Percentiles rank a stretch among this genome's conserved stretches.
Evolutionary conservation across 2,888 invertebrate genomes (phyloP).

Genomic region (Ochropleura leucogaster): DNA sequence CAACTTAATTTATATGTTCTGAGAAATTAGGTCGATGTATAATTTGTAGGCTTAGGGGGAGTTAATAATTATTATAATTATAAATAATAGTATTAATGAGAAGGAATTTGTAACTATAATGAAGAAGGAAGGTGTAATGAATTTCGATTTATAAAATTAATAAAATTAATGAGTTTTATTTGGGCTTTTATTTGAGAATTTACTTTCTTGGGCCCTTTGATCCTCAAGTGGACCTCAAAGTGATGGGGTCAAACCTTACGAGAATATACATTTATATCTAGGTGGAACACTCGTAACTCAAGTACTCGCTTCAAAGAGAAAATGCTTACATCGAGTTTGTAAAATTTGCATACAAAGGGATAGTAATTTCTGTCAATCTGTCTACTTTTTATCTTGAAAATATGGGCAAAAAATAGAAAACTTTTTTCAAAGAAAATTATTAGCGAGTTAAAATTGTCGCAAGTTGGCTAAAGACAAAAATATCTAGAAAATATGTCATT

Average conservation of each 20-base stretch:
- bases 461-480: neutral
- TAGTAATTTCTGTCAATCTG: constrained; percentile 44
- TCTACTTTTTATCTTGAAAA: constrained; percentile 22
- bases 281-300: constrained; percentile 57
- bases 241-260: constrained; percentile 53
- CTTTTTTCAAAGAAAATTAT: neutral
- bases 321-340: constrained; percentile 56
- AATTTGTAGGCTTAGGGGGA: constrained; percentile 84
- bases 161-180: constrained; percentile 90
- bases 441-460: neutral
- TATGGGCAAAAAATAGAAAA: constrained; percentile 1
- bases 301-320: constrained; percentile 62
- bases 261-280: constrained; percentile 57
- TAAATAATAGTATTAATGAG: constrained; percentile 84
- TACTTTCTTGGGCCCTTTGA: constrained; percentile 58
- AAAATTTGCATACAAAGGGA: constrained; percentile 60
- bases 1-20: constrained; percentile 85
- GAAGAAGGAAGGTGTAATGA: constrained; percentile 87
- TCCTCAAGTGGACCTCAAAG: constrained; percentile 56
- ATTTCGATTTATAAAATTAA: constrained; percentile 90
- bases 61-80: constrained; percentile 82
- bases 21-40: constrained; percentile 85
- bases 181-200: constrained; percentile 70
- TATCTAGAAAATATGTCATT: neutral
- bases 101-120: constrained; percentile 90